phyloP scores from a whole-genome alignment of 2,113 vertebrate species.

The Typhlomys cinereus region DNA sequence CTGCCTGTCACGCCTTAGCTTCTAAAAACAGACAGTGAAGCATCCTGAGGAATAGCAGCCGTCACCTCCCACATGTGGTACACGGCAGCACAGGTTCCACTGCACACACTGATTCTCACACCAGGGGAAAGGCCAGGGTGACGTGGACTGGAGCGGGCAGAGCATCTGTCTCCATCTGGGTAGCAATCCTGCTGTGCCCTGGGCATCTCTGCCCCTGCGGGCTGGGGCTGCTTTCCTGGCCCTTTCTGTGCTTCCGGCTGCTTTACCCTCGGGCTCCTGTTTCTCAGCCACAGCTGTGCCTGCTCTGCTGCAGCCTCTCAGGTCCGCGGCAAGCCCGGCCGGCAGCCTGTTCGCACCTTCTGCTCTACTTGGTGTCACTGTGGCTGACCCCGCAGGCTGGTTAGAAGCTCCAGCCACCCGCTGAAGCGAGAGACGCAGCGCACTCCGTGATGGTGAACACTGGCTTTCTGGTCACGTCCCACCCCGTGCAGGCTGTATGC shows the following conservation, averaged over 20 bases:
- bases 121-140: neutral
- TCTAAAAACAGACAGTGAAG: neutral
- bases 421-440: neutral
- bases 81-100: neutral
- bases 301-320: neutral
- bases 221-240: neutral
- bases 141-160: neutral
- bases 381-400: neutral
- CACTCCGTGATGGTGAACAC: neutral
- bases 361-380: neutral
- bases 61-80: neutral
- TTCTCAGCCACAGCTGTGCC: neutral
- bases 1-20: fast-evolving
- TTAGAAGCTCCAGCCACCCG: fast-evolving
- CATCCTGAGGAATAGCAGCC: neutral
- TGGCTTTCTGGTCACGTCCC: neutral
- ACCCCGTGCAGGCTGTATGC: no score
- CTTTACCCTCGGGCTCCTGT: neutral
- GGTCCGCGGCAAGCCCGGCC: neutral
- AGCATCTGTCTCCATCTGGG: neutral
- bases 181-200: neutral
- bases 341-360: no score
- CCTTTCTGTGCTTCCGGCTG: neutral
- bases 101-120: neutral
- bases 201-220: neutral